Base-by-base conservation (phyloP, 2,797 vertebrate species). In the Lindbergichthys nudifrons region DNA sequence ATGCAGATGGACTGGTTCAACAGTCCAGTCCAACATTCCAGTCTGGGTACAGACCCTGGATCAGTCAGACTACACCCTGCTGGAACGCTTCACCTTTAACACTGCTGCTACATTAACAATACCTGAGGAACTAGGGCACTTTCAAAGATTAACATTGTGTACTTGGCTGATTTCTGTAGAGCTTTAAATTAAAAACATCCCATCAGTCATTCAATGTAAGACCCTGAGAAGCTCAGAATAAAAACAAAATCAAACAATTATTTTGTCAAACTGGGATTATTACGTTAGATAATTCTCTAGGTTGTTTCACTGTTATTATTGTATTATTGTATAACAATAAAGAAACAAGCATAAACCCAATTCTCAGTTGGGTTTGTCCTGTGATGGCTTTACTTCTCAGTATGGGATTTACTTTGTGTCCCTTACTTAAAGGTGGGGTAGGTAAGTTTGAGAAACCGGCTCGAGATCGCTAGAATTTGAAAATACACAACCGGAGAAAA, bases 1-100 rank as follows among this genome's bases (percentile, higher is more conserved):
- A 92, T 92, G 90, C 52, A 3, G 74, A 18, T 4, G 16, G 7
- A 73, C 91, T 69, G 11, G 90, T 87, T 83, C 30, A 52, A 60
- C 61, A 56, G 73, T 62, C n/a, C 10, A 54, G 30, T 15, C 69
- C 80, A 46, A 73, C 78, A 86, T 85, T 82, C 85, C 78, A 65
- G 63, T 81, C 65, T 48, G 68, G 54, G 73, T 42, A 5, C 51
- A 58, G 64, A 4, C 70, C 23, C 59, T 59, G 47, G 23, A 51
- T 59, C 59, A 11, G 47, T 52, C 18, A 15, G 75, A 30, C 75
- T 30, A 75, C 76, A 69, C 78, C 73, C 73, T 43, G 47, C 47
- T 70, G 70, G 52, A 39, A 70, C 70, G 26, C 73, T 71, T 21
- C 6, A n/a, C 0, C 30, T 23, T 41, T 47, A 56, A 42, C 43